phyloP scores from a whole-genome alignment of 1,140 invertebrate species.

The Lepidurus arcticus region DNA sequence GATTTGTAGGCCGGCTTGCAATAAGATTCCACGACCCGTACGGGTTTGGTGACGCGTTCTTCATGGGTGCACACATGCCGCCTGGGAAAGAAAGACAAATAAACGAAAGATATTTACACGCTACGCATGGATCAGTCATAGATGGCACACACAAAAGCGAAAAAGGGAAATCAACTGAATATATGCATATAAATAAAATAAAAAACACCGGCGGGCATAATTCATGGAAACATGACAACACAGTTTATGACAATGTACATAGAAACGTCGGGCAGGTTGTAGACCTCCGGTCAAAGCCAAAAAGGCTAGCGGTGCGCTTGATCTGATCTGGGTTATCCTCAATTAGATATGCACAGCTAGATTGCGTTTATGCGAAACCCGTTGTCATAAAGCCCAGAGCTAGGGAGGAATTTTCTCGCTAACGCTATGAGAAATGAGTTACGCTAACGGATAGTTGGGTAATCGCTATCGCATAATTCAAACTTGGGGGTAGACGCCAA shows the following conservation, averaged over 20 bases:
- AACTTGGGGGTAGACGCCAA: background rate
- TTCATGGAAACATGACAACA: slow-evolving; percentile 5
- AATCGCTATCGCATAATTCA: slow-evolving; percentile 11
- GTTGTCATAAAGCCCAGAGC: slow-evolving; percentile 9
- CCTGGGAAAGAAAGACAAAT: slow-evolving; percentile 40
- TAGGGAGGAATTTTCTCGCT: background rate
- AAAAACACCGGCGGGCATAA: background rate
- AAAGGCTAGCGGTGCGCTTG: background rate
- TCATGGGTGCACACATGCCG: slow-evolving; percentile 50
- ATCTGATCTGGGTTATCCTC: background rate
- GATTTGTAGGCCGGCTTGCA: slow-evolving; percentile 51
- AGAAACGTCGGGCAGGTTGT: background rate
- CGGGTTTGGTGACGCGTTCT: slow-evolving; percentile 47
- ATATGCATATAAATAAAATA: background rate
- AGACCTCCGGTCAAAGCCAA: background rate
- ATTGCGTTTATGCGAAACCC: background rate
- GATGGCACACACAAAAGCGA: background rate
- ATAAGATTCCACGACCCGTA: slow-evolving; percentile 49
- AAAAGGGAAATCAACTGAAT: background rate
- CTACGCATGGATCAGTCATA: background rate
- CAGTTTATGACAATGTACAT: background rate
- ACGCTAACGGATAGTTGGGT: background rate
- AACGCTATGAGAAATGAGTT: background rate
- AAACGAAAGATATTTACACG: background rate
- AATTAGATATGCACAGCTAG: background rate